Evolutionary conservation across 2,113 vertebrate species (phyloP), one percentile per base, ranked within the genome.

Genomic region (Ammodytes dubius): DNA sequence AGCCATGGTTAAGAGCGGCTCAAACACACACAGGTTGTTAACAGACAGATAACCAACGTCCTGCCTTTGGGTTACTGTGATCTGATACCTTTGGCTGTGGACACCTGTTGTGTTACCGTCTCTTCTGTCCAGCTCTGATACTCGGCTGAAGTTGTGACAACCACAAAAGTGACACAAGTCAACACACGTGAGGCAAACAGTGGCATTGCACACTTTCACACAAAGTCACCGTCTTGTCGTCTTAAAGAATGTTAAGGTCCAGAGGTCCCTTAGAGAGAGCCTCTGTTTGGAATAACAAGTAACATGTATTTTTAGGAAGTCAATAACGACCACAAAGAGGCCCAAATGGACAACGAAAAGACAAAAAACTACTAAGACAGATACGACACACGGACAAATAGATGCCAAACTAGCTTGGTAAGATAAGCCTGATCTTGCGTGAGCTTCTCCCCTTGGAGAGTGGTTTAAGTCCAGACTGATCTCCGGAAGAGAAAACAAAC

Each of bases 71-170:
- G 72, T 14, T 37, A 58, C 27, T 35, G 39, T 39, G 49, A 6
- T 35, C 8, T 12, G 42, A 83, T 95, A 95, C 94, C 94, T 95
- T 65, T 63, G 53, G 69, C 15, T 19, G 69, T 58, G 64, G 88
- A 87, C 65, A 93, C 78, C 82, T 92, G 86, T 73, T 93, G 84
- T 49, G 87, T 85, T 70, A 90, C 46, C 6, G 57, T 87, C 84
- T 94, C 93, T 81, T 93, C 93, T 66, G 84, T 87, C 92, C 93
- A 88, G 83, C 87, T 93, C 80, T 93, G 74, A 88, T 66, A 85
- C 76, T 94, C 93, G 45, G 89, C 86, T 91, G 74, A 86, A 91
- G 75, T 39, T 12, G 73, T 45, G 78, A 93, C 35, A 74, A 89
- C 53, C 80, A 88, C 73, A 79, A 56, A 52, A 67, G 63, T 49